Evolutionary conservation across 2,888 invertebrate species (phyloP).

Genomic region (Dynastes hyllus): DNA sequence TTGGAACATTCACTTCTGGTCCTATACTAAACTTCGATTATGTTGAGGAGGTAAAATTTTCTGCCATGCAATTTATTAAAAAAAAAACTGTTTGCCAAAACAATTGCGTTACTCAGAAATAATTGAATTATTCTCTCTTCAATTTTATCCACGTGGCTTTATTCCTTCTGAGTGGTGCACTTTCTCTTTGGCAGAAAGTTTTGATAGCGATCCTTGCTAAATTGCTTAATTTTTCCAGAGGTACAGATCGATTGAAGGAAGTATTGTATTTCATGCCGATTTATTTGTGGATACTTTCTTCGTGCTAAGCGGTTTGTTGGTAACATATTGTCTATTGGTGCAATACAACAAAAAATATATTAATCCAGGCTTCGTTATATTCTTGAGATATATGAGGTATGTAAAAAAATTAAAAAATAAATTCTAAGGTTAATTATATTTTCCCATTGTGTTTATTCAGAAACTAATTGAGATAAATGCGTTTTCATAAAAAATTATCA

Average conservation of each 20-base stretch:
- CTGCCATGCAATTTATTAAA: too few species aligned
- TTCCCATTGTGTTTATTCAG: too few species aligned
- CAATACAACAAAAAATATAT: slow-evolving; percentile 69
- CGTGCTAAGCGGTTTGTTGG: slow-evolving; percentile 76
- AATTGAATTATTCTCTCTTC: too few species aligned
- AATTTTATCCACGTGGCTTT: too few species aligned
- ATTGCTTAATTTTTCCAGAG: slow-evolving; percentile 62
- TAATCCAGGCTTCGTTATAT: slow-evolving; percentile 72
- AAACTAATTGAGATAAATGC: too few species aligned
- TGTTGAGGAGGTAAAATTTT: slow-evolving; percentile 72
- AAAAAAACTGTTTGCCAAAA: too few species aligned
- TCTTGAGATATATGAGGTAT: slow-evolving; percentile 79
- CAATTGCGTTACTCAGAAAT: too few species aligned
- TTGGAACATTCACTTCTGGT: slow-evolving; percentile 73
- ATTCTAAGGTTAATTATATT: too few species aligned
- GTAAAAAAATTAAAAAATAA: slow-evolving; percentile 47
- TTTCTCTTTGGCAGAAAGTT: neutral
- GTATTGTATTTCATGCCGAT: slow-evolving; percentile 76
- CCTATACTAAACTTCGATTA: slow-evolving; percentile 75
- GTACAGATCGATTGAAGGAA: slow-evolving; percentile 67
- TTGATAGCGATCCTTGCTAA: neutral
- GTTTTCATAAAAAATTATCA: too few species aligned
- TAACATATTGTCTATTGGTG: slow-evolving; percentile 71
- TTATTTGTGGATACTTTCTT: slow-evolving; percentile 80
- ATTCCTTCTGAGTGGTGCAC: too few species aligned